phyloP scores from a whole-genome alignment of 2,797 vertebrate species.

The Simalia tracyae region DNA sequence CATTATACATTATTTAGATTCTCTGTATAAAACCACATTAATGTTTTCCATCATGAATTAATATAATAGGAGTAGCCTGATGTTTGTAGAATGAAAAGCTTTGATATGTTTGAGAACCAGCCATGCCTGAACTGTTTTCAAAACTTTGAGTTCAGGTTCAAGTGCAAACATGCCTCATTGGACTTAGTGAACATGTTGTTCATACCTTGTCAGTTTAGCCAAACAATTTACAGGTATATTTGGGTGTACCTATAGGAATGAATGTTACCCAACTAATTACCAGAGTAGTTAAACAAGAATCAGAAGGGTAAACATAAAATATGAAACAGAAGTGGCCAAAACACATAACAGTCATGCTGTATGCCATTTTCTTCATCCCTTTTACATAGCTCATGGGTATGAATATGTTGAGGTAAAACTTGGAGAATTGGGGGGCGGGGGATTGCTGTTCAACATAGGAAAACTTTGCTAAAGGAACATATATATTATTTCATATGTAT shows the following conservation, averaged over 20 bases:
- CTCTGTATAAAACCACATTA: neutral
- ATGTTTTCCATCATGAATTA: neutral
- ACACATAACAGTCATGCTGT: neutral
- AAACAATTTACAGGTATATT: slow-evolving; percentile 38
- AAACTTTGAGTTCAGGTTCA: slow-evolving; percentile 23
- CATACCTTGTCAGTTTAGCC: slow-evolving; percentile 53
- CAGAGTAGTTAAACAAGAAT: slow-evolving; percentile 58
- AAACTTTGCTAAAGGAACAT: neutral
- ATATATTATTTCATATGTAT: neutral
- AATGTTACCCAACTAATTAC: slow-evolving; percentile 49
- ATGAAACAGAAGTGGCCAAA: neutral
- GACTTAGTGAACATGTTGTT: slow-evolving; percentile 44
- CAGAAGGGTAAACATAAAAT: slow-evolving; percentile 31
- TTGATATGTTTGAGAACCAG: neutral
- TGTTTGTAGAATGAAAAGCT: neutral
- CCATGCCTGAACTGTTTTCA: slow-evolving; percentile 34
- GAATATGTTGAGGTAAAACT: neutral
- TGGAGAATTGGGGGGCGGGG: neutral
- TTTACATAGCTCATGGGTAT: neutral
- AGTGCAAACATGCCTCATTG: slow-evolving; percentile 44
- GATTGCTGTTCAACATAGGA: neutral
- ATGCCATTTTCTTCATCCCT: neutral
- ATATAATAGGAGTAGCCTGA: neutral
- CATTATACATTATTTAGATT: neutral
- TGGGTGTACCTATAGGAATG: slow-evolving; percentile 56